phyloP scores from a whole-genome alignment of 2,888 invertebrate species.

The Ornithoptera alexandrae region DNA sequence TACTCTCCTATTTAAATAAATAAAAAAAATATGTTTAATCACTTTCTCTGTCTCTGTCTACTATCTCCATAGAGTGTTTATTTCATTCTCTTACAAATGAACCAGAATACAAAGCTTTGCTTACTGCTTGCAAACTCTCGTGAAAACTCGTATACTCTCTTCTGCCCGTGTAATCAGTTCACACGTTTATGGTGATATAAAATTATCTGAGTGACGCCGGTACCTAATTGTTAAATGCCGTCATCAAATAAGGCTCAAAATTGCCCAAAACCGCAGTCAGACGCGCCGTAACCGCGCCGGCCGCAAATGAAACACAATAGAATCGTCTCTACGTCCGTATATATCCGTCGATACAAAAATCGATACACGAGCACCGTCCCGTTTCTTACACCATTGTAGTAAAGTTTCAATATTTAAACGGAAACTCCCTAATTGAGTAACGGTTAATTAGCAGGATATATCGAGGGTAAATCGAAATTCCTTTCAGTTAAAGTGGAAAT shows the following conservation, averaged over 20 bases:
- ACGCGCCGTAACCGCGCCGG: constrained; percentile 45
- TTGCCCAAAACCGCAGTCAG: constrained; percentile 45
- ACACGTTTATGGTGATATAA: neutral
- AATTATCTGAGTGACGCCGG: constrained; percentile 13
- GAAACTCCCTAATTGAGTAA: constrained; percentile 23
- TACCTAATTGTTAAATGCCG: constrained; percentile 34
- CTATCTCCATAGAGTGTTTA: too few relatives aligned
- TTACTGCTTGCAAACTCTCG: too few relatives aligned
- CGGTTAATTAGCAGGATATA: constrained; percentile 25
- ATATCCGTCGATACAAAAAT: constrained; percentile 12
- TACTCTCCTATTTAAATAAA: too few relatives aligned
- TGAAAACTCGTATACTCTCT: too few relatives aligned
- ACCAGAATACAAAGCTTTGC: too few relatives aligned
- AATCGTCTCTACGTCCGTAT: constrained; percentile 33
- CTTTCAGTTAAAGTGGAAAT: constrained; percentile 21
- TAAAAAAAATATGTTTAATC: too few relatives aligned
- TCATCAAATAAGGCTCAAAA: constrained; percentile 40
- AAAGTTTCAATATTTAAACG: constrained; percentile 27
- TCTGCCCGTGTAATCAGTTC: neutral
- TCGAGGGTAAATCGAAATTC: constrained; percentile 20
- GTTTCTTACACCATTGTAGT: constrained; percentile 14
- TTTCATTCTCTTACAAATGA: too few relatives aligned
- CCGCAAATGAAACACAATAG: constrained; percentile 53
- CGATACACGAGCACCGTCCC: constrained; percentile 15
- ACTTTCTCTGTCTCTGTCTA: too few relatives aligned